These are phyloP conservation scores for Entosphenus tridentatus DNA, from an alignment of 2,113 vertebrate species.

Conservation along the genomic window DNA sequence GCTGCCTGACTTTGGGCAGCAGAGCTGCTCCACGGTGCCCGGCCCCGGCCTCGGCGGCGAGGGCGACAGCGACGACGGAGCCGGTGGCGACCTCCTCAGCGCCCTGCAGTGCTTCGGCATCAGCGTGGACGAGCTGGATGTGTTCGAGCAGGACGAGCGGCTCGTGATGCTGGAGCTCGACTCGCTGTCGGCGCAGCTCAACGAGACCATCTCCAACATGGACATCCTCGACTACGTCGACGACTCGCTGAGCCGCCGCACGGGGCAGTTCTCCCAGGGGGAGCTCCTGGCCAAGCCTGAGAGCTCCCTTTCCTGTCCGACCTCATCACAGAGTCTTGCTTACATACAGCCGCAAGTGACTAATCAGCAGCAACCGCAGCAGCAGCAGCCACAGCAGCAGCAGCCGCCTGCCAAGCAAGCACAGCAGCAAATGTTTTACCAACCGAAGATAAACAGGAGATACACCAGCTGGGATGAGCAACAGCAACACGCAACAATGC, in stretches of 20 bases:
- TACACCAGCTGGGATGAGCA: no score
- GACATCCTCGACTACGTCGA: slow-evolving; percentile 32
- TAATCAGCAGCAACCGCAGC: no score
- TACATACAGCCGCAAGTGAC: background rate
- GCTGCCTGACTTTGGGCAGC: slow-evolving; percentile 16
- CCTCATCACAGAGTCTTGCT: background rate
- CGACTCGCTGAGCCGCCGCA: slow-evolving; percentile 15
- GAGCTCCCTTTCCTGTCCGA: slow-evolving; percentile 8
- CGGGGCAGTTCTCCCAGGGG: slow-evolving; percentile 15
- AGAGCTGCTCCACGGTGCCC: slow-evolving; percentile 19
- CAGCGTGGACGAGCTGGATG: slow-evolving; percentile 33
- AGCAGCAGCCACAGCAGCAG: no score
- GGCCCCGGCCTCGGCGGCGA: slow-evolving; percentile 27
- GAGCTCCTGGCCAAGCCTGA: slow-evolving; percentile 19
- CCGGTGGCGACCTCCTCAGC: slow-evolving; percentile 27
- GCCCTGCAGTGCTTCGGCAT: slow-evolving; percentile 31
- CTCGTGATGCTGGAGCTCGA: slow-evolving; percentile 34
- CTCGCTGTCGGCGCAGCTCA: slow-evolving; percentile 18
- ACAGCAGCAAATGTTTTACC: no score
- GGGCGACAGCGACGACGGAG: slow-evolving; percentile 23
- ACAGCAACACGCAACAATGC: no score
- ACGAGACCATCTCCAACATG: slow-evolving; percentile 21
- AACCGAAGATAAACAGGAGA: no score
- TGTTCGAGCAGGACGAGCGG: slow-evolving; percentile 35
- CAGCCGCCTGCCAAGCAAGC: no score